Evolutionary conservation across 2,888 invertebrate species (phyloP).

Genomic region (Allolobophora icterica): DNA sequence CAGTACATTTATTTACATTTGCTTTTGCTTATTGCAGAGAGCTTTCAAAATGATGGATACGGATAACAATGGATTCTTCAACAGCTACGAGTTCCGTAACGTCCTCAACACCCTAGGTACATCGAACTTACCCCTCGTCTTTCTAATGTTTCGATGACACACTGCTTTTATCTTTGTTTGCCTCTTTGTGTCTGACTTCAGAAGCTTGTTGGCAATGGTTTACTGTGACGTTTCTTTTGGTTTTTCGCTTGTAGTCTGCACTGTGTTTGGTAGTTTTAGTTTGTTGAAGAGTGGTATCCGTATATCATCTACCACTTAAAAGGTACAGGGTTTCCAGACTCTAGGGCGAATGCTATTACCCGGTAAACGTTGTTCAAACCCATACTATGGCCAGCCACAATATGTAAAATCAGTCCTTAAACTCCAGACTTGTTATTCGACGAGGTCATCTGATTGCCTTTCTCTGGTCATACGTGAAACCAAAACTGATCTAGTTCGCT

Average conservation of each 20-base stretch:
- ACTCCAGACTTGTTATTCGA: no score
- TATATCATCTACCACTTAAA: no score
- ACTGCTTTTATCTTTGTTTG: neutral
- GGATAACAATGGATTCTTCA: conserved; percentile 48
- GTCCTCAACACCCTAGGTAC: conserved; percentile 46
- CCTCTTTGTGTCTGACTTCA: neutral
- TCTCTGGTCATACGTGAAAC: no score
- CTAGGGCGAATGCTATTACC: no score
- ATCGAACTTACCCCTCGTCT: conserved; percentile 14
- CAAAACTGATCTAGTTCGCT: no score
- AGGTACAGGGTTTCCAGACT: no score
- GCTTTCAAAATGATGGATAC: conserved; percentile 46
- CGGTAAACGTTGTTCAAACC: no score
- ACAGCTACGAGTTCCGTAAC: conserved; percentile 47
- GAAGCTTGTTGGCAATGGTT: neutral
- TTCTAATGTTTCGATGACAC: neutral
- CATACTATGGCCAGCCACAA: no score
- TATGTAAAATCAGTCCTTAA: no score
- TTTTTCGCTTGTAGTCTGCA: neutral
- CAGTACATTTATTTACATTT: neutral
- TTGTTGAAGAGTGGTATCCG: neutral
- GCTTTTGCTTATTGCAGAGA: conserved; percentile 37
- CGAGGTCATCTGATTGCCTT: no score
- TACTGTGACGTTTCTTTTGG: neutral
- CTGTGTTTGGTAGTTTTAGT: neutral